These are phyloP conservation scores for Sphecodes monilicornis DNA, from an alignment of 2,888 invertebrate species.

Conservation along the genomic window DNA sequence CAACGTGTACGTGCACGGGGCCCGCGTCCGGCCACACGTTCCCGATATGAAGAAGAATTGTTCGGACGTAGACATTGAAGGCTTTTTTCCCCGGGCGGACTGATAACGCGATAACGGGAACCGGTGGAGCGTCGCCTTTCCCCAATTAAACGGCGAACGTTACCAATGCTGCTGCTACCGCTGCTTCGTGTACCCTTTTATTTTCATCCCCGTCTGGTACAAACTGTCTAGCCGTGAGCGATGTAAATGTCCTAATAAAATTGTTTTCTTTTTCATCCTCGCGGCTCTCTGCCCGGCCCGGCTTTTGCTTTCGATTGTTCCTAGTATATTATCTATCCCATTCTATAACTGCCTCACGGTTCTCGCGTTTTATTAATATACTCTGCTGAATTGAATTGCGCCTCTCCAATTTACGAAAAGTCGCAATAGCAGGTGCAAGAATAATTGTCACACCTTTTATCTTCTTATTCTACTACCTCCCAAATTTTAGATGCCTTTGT, in stretches of 20 bases:
- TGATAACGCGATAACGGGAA: constrained; percentile 48
- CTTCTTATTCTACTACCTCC: no score
- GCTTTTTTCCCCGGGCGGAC: constrained; percentile 36
- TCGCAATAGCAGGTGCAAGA: neutral
- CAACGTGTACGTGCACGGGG: constrained; percentile 33
- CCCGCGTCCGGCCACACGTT: constrained; percentile 39
- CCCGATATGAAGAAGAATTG: constrained; percentile 55
- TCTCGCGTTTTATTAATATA: neutral
- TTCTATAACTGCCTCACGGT: neutral
- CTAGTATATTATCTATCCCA: constrained; percentile 15
- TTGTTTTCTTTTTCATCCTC: constrained; percentile 7
- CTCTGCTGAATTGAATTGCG: neutral
- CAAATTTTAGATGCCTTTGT: no score
- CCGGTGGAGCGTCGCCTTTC: constrained; percentile 28
- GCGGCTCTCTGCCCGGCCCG: neutral
- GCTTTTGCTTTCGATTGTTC: constrained; percentile 11
- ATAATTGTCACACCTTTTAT: neutral
- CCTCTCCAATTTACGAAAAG: neutral
- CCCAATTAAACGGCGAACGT: constrained; percentile 48
- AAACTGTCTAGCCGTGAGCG: constrained; percentile 25
- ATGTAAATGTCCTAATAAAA: constrained; percentile 19
- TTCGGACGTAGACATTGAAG: constrained; percentile 53
- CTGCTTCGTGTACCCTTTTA: neutral
- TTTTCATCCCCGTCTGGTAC: constrained; percentile 21
- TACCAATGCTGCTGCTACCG: constrained; percentile 4